Evolutionary conservation across 2,888 invertebrate species (phyloP).

Genomic region (Pseudococcus jackbeardsleyi): DNA sequence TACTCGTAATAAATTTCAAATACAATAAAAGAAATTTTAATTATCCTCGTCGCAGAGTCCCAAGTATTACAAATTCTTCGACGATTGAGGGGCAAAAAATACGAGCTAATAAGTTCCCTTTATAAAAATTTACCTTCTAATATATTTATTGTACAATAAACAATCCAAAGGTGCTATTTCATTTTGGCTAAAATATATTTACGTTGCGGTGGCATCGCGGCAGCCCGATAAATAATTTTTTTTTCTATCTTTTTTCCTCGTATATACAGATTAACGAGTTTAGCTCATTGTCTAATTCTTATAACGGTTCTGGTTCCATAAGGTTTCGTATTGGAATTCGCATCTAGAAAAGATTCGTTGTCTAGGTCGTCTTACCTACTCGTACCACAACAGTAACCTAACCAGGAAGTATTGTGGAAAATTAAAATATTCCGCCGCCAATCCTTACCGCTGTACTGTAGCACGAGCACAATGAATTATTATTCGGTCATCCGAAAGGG

Average conservation of each 20-base stretch:
- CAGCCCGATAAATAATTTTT: slow-evolving; percentile 22
- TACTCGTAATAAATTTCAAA: slow-evolving; percentile 30
- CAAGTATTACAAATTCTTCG: not conserved
- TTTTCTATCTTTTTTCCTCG: not conserved
- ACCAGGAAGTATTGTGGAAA: slow-evolving; percentile 16
- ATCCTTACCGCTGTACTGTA: not conserved
- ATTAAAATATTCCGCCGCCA: not conserved
- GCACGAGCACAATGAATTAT: not conserved
- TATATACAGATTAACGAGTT: slow-evolving; percentile 22
- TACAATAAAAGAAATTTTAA: slow-evolving; percentile 27
- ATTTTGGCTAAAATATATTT: slow-evolving; percentile 12
- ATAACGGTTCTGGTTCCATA: not conserved
- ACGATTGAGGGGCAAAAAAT: not conserved
- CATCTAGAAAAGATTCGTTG: slow-evolving; percentile 1
- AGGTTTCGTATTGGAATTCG: slow-evolving; percentile 10
- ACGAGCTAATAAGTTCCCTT: not conserved
- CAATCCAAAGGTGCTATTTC: slow-evolving; percentile 10
- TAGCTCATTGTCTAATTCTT: not conserved
- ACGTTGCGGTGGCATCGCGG: slow-evolving; percentile 6
- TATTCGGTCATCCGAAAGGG: slow-evolving; percentile 26
- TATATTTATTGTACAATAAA: slow-evolving; percentile 22
- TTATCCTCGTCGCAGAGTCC: not conserved
- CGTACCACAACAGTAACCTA: not conserved
- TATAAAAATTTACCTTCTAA: not conserved
- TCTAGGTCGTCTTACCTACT: not conserved